Evolutionary conservation across 2,113 vertebrate genomes (phyloP), one percentile per base, ranked within the genome.

Genomic region (Prunella himalayana): DNA sequence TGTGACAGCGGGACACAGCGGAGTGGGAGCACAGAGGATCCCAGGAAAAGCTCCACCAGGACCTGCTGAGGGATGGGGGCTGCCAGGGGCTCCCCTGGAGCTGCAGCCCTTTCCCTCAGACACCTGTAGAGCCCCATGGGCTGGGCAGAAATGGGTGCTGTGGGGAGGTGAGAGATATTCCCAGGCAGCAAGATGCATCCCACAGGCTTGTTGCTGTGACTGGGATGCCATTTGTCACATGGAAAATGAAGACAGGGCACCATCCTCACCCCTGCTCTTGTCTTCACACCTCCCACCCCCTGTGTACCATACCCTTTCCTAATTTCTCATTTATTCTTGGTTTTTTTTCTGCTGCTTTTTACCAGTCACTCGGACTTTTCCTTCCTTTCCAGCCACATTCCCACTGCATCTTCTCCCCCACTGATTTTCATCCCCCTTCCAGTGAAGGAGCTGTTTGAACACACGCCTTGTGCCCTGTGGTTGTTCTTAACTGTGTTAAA

Each of bases 1-100:
- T 20, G 64, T 17, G 9, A 7, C 21, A 2, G 54, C 5, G 2
- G 31, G 33, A 47, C 30, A 7, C 7, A 0, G n/a, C 11, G 3
- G 3, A 21, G 7, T 13, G 61, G 51, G 28, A 65, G 28, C 30
- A 7, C 4, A 6, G 35, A 2, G 18, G 11, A 65, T 12, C 20
- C 20, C 31, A 3, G 50, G n/a, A 57, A 45, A 57, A 69, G 41
- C 64, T 44, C 41, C 30, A 1, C 51, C 0, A 2, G 77, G 28
- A 50, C 10, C 17, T 49, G 24, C 1, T 2, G 33, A 24, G 23
- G 15, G 23, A 7, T 15, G 51, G 37, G 2, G 1, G 28, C 35
- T 68, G 59, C 20, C 5, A 3, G 41, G 23, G 9, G 11, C 22
- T 69, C 27, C 27, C n/a, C 61, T 63, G 28, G 35, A 54, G 13